Evolutionary conservation across 2,797 vertebrate genomes (phyloP).

Genomic region (Hydrolagus colliei): DNA sequence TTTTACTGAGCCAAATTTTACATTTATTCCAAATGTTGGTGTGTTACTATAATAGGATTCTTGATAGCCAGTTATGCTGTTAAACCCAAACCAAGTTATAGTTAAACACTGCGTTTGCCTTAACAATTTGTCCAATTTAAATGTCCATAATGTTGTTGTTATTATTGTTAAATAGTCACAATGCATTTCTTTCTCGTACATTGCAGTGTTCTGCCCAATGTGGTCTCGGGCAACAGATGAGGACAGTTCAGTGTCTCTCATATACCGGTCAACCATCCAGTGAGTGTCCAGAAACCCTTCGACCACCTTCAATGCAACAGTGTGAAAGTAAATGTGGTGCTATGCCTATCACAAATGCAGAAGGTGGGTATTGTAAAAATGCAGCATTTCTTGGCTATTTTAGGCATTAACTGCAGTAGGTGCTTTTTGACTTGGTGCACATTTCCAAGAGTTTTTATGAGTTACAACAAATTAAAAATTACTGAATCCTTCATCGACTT

Average conservation of each 20-base stretch:
- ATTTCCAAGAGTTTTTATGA: neutral
- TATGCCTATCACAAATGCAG: slow-evolving; percentile 77
- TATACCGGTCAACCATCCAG: slow-evolving; percentile 87
- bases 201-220: slow-evolving; percentile 92
- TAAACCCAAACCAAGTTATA: too few species aligned
- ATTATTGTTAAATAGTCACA: slow-evolving; percentile 24
- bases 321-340: slow-evolving; percentile 97
- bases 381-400: neutral
- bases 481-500: neutral
- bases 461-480: neutral
- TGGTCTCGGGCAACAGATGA: slow-evolving; percentile 90
- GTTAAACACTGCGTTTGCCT: too few species aligned
- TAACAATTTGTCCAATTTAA: too few species aligned
- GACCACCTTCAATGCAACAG: slow-evolving; percentile 86
- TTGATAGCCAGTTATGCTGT: too few species aligned
- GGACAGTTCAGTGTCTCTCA: slow-evolving; percentile 87
- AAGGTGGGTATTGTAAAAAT: slow-evolving; percentile 68
- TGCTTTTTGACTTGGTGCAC: neutral
- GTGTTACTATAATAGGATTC: too few species aligned
- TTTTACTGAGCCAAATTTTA: too few species aligned
- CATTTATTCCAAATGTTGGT: too few species aligned
- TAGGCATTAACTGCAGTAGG: neutral
- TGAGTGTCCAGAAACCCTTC: slow-evolving; percentile 75
- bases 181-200: slow-evolving; percentile 35
- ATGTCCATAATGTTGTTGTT: neutral